These are phyloP conservation scores for Eidolon dupreanum DNA, from an alignment of 2,797 vertebrate genomes.

Conservation along the genomic window DNA sequence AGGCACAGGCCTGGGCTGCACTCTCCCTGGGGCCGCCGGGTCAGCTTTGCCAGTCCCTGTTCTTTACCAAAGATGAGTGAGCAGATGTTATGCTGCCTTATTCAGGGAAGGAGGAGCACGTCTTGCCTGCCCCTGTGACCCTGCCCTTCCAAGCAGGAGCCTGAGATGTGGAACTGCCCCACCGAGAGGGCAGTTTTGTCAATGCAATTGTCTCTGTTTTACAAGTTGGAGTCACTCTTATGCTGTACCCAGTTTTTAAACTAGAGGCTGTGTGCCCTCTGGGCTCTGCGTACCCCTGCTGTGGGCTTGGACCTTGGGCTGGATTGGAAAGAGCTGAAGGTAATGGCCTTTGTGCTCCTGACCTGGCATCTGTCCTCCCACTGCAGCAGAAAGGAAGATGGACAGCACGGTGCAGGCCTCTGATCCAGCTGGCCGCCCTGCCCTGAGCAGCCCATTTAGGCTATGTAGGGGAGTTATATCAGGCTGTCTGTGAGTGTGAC, in stretches of 20 bases:
- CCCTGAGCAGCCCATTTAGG: background rate
- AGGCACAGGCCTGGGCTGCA: constrained; percentile 34
- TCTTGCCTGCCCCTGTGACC: constrained; percentile 41
- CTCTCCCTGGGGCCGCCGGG: background rate
- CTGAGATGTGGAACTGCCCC: constrained; percentile 32
- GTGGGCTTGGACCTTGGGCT: constrained; percentile 25
- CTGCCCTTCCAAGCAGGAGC: constrained; percentile 10
- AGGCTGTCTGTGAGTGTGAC: background rate
- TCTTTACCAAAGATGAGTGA: constrained; percentile 79
- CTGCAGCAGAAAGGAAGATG: constrained; percentile 25
- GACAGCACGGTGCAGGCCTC: background rate
- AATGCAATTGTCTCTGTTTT: constrained; percentile 78
- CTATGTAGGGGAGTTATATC: background rate
- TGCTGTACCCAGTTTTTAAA: constrained; percentile 69
- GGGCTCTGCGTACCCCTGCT: constrained; percentile 39
- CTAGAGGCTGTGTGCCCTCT: constrained; percentile 60
- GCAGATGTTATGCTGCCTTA: constrained; percentile 78
- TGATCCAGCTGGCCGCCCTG: background rate
- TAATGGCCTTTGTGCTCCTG: background rate
- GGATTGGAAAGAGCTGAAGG: constrained; percentile 47
- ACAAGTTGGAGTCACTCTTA: constrained; percentile 74
- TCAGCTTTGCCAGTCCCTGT: constrained; percentile 60
- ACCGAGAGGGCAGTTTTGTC: constrained; percentile 53
- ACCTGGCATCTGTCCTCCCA: background rate
- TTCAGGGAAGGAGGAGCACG: constrained; percentile 71